A percentile compares a stretch with the other conserved stretches of the same genome.
Evolutionary conservation across 2,888 invertebrate genomes (phyloP).

Genomic region (Spodoptera picta): DNA sequence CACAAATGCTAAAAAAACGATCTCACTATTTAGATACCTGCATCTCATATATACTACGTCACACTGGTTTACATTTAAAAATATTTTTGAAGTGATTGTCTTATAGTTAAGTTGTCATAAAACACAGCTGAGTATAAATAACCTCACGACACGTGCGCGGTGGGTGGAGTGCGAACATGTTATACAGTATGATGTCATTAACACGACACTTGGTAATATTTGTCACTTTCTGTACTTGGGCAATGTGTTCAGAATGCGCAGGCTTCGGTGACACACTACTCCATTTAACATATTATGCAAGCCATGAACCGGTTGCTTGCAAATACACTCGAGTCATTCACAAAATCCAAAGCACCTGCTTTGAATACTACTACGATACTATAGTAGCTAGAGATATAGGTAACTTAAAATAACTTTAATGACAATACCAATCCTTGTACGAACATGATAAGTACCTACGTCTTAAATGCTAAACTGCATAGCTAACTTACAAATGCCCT

Average conservation of each 20-base stretch:
- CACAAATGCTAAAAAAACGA: too few relatives aligned
- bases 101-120: slow-evolving; percentile 44
- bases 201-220: slow-evolving; percentile 71
- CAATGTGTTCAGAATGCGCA: slow-evolving; percentile 61
- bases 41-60: too few relatives aligned
- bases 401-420: slow-evolving; percentile 43
- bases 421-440: slow-evolving; percentile 49
- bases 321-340: slow-evolving; percentile 71
- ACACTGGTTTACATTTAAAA: too few relatives aligned
- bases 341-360: slow-evolving; percentile 72
- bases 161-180: slow-evolving; percentile 81
- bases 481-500: slow-evolving; percentile 73
- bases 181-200: slow-evolving; percentile 83
- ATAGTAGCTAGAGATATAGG: slow-evolving; percentile 34
- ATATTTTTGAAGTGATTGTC: too few relatives aligned
- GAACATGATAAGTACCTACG: slow-evolving; percentile 50
- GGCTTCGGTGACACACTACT: slow-evolving; percentile 72
- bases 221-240: slow-evolving; percentile 70
- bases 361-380: slow-evolving; percentile 57
- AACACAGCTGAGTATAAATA: slow-evolving; percentile 60
- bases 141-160: slow-evolving; percentile 77
- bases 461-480: slow-evolving; percentile 52
- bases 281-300: slow-evolving; percentile 75
- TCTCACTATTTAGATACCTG: too few relatives aligned
- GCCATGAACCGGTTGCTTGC: slow-evolving; percentile 69